A percentile compares a stretch with the other conserved stretches of the same genome.
These are phyloP conservation scores for Ips nitidus DNA, from an alignment of 1,140 invertebrate species.

Conservation along the genomic window DNA sequence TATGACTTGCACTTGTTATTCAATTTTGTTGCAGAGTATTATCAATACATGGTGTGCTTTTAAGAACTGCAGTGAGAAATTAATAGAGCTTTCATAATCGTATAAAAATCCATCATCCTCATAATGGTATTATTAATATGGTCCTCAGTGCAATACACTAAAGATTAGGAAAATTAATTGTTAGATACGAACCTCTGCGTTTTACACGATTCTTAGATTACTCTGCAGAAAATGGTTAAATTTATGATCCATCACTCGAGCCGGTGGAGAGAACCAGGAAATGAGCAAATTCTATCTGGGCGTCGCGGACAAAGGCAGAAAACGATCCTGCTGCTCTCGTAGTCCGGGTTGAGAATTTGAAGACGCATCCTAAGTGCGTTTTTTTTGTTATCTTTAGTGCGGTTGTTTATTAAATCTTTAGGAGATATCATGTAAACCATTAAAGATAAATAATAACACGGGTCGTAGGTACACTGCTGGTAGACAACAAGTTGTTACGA, in stretches of 20 bases:
- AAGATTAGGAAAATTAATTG: constrained; percentile 28
- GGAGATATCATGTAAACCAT: no score
- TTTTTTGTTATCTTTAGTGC: no score
- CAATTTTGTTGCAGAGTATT: no score
- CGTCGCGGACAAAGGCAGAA: constrained; percentile 1
- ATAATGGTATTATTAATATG: constrained; percentile 9
- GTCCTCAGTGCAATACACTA: constrained; percentile 11
- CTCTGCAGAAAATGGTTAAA: constrained; percentile 15
- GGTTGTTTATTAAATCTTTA: no score
- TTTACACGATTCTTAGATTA: constrained; percentile 30
- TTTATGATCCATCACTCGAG: constrained; percentile 23
- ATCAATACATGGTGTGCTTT: no score
- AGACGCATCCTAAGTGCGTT: background rate
- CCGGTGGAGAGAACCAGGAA: constrained; percentile 11
- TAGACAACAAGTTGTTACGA: constrained; percentile 17
- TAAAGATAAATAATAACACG: background rate
- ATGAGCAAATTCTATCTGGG: constrained; percentile 8
- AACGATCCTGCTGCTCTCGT: background rate
- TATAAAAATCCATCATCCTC: no score
- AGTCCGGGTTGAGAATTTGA: background rate
- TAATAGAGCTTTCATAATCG: no score
- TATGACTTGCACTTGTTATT: no score
- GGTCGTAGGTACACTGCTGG: background rate
- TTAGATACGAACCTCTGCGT: constrained; percentile 19
- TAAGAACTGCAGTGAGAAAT: no score